These are phyloP conservation scores for Cryptocheilus praepositus DNA, from an alignment of 2,888 invertebrate species.

Conservation along the genomic window DNA sequence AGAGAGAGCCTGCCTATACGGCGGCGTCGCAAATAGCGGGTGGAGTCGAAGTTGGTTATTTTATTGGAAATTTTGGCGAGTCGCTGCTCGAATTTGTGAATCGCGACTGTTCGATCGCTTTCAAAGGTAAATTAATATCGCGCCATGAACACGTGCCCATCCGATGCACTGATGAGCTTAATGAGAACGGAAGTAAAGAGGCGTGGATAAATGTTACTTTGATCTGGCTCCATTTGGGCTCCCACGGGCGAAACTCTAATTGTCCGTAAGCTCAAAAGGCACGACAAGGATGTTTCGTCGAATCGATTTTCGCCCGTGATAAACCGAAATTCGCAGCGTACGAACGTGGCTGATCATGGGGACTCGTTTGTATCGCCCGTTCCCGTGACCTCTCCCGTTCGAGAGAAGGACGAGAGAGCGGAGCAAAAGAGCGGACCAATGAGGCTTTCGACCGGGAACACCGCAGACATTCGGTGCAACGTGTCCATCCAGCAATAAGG, in stretches of 20 bases:
- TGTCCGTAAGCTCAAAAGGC: constrained; percentile 57
- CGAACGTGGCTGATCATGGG: too few relatives aligned
- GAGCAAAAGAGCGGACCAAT: neutral
- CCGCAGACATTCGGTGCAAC: constrained; percentile 39
- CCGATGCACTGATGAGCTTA: constrained; percentile 62
- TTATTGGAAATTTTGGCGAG: constrained; percentile 59
- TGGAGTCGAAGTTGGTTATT: constrained; percentile 55
- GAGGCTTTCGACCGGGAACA: neutral
- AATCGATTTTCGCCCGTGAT: constrained; percentile 40
- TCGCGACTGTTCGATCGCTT: constrained; percentile 59
- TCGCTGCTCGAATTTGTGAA: constrained; percentile 58
- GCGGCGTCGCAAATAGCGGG: constrained; percentile 7
- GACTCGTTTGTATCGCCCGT: neutral
- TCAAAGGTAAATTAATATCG: constrained; percentile 62
- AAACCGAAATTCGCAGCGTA: too few relatives aligned
- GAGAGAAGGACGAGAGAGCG: neutral
- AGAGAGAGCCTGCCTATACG: constrained; percentile 19
- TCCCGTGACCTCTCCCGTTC: too few relatives aligned
- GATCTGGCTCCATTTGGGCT: constrained; percentile 58
- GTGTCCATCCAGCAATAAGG: constrained; percentile 70
- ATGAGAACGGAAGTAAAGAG: constrained; percentile 61
- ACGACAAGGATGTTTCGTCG: constrained; percentile 49
- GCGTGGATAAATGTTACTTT: constrained; percentile 60
- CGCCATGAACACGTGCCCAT: constrained; percentile 61
- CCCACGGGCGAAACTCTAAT: constrained; percentile 56